A percentile compares a stretch with the other conserved stretches of the same genome.
phyloP scores from a whole-genome alignment of 1,140 invertebrate genomes.

The Platyscapa corneri region DNA sequence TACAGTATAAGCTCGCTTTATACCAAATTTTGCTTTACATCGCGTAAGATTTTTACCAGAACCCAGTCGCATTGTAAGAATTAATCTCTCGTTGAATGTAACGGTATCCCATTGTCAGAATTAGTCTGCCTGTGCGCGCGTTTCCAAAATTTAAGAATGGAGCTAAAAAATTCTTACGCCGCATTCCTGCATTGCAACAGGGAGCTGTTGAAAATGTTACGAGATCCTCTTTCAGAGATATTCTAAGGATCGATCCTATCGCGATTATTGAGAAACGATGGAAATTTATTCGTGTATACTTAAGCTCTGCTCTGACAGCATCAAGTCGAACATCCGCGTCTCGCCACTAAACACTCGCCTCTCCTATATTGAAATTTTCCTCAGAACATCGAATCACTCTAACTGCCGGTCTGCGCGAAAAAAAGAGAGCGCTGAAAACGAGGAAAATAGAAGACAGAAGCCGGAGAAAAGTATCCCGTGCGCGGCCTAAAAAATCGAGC shows the following conservation, averaged over 20 bases:
- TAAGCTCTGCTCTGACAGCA: not conserved
- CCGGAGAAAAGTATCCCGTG: slow-evolving; percentile 14
- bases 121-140: not conserved
- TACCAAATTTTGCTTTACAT: too few species aligned
- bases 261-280: slow-evolving; percentile 8
- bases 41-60: too few species aligned
- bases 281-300: slow-evolving; percentile 8
- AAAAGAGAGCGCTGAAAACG: not conserved
- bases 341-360: slow-evolving; percentile 1
- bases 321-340: not conserved
- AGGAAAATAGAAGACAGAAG: too few species aligned
- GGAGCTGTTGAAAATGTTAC: not conserved
- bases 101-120: not conserved
- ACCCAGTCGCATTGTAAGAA: not conserved
- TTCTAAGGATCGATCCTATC: not conserved
- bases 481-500: not conserved
- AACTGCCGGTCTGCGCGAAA: slow-evolving; percentile 7
- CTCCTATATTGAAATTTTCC: slow-evolving; percentile 3
- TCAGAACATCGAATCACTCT: not conserved
- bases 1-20: too few species aligned
- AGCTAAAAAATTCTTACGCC: not conserved
- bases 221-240: not conserved
- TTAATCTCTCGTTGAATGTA: not conserved
- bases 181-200: not conserved
- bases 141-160: not conserved